phyloP scores from a whole-genome alignment of 2,888 invertebrate species.

The Isoperla grammatica region DNA sequence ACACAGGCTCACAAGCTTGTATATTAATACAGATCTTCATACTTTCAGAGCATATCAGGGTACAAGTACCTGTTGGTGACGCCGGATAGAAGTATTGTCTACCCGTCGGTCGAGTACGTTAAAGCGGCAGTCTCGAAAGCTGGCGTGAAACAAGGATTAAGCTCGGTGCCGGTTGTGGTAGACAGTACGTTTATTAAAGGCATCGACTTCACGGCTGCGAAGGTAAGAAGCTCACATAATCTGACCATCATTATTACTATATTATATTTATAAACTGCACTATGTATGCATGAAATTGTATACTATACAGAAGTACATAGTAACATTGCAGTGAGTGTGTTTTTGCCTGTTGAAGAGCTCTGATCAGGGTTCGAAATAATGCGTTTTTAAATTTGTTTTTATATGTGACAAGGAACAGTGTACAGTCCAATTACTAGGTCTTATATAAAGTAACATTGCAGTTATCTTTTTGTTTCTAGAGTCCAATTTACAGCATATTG shows the following conservation, averaged over 20 bases:
- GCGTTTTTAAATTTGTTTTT: too few relatives aligned
- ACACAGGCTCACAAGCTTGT: too few relatives aligned
- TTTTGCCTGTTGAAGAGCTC: too few relatives aligned
- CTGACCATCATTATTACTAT: background rate
- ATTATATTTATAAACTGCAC: background rate
- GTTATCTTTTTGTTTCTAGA: too few relatives aligned
- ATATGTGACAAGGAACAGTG: too few relatives aligned
- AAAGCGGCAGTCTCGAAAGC: constrained; percentile 66
- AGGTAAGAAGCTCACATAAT: constrained; percentile 42
- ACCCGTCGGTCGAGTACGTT: constrained; percentile 61
- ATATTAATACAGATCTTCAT: too few relatives aligned
- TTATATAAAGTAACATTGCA: background rate
- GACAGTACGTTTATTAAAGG: constrained; percentile 58
- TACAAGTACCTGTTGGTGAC: constrained; percentile 54
- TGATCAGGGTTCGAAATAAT: too few relatives aligned
- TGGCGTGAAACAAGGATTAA: constrained; percentile 53
- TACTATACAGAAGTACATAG: background rate
- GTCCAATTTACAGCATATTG: too few relatives aligned
- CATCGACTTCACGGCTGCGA: constrained; percentile 61
- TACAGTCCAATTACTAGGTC: too few relatives aligned
- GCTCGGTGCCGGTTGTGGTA: constrained; percentile 53
- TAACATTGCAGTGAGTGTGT: background rate
- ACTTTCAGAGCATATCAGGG: constrained; percentile 47
- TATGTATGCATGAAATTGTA: background rate
- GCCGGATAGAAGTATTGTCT: constrained; percentile 57